phyloP scores from a whole-genome alignment of 2,113 vertebrate genomes.

The Gavia stellata region DNA sequence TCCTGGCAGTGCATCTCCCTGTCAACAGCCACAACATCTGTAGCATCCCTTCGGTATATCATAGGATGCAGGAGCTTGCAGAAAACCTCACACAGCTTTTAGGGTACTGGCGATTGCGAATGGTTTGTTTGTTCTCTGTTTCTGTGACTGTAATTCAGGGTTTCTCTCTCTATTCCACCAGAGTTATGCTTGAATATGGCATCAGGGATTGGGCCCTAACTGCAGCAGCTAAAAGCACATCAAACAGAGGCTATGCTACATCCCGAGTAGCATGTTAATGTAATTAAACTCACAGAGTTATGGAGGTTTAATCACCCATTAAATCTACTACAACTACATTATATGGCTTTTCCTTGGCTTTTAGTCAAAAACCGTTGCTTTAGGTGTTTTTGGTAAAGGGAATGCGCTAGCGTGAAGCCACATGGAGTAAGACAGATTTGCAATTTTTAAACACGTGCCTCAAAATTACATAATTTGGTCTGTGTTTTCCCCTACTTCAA shows the following conservation, averaged over 20 bases:
- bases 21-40: background rate
- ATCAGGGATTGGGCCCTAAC: background rate
- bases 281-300: background rate
- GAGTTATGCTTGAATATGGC: background rate
- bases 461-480: background rate
- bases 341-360: background rate
- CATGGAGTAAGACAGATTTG: background rate
- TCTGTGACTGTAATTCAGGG: background rate
- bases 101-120: background rate
- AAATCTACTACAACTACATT: background rate
- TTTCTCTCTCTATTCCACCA: background rate
- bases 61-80: background rate
- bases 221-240: background rate
- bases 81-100: background rate
- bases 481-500: background rate
- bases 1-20: background rate
- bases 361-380: background rate
- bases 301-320: background rate
- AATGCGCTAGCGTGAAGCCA: background rate
- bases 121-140: background rate
- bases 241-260: background rate
- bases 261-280: background rate
- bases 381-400: background rate
- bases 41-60: rapidly evolving
- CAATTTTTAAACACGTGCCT: background rate